Evolutionary conservation across 1,140 invertebrate genomes (phyloP).

Genomic region (Psilanteris sp.): DNA sequence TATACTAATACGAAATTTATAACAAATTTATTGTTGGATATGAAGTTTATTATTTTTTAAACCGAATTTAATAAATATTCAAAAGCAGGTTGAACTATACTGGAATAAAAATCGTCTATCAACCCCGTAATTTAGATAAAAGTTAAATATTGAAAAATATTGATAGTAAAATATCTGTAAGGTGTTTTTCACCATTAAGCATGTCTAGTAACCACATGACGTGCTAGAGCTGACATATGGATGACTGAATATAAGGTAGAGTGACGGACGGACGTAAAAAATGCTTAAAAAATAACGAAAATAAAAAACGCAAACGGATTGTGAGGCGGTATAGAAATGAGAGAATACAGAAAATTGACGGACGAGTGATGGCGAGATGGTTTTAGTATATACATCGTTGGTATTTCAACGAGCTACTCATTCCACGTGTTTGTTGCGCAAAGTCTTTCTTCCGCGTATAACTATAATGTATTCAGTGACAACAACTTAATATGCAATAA

Average conservation of each 20-base stretch:
- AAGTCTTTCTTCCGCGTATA: constrained; percentile 20
- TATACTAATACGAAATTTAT: too few relatives aligned
- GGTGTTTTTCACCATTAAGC: constrained; percentile 50
- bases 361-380: constrained; percentile 57
- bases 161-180: constrained; percentile 38
- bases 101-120: constrained; percentile 16
- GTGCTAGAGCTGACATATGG: constrained; percentile 58
- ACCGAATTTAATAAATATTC: too few relatives aligned
- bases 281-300: constrained; percentile 59
- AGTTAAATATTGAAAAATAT: constrained; percentile 27
- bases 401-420: constrained; percentile 49
- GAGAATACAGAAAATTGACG: constrained; percentile 59
- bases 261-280: constrained; percentile 59
- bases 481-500: too few relatives aligned
- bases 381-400: constrained; percentile 54
- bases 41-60: too few relatives aligned
- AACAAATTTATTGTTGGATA: too few relatives aligned
- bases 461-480: constrained; percentile 20
- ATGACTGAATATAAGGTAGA: constrained; percentile 58
- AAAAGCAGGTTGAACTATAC: too few relatives aligned
- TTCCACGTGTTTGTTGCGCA: constrained; percentile 36
- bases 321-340: constrained; percentile 60
- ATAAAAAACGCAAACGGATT: constrained; percentile 61
- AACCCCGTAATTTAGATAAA: constrained; percentile 12
- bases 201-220: constrained; percentile 54